phyloP scores from a whole-genome alignment of 2,113 vertebrate genomes.

The Tichodroma muraria region DNA sequence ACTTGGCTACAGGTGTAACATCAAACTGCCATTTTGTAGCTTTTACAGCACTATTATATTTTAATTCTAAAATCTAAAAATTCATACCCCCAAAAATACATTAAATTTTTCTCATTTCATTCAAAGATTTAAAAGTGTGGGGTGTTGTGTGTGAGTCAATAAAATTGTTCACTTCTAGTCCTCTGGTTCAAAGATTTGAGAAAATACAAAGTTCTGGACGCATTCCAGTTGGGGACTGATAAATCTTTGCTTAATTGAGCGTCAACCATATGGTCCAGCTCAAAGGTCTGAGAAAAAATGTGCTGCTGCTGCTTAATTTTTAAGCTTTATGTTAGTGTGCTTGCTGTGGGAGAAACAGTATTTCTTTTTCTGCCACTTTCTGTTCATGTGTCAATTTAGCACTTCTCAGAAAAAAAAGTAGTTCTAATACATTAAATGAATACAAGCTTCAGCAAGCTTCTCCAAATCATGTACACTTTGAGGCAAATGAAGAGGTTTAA shows the following conservation, averaged over 20 bases:
- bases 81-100: neutral
- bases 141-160: neutral
- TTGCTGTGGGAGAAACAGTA: neutral
- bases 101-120: neutral
- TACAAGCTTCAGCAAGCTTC: neutral
- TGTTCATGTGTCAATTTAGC: neutral
- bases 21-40: neutral
- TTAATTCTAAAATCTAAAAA: neutral
- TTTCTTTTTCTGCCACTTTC: constrained; percentile 9
- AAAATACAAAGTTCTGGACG: neutral
- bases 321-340: neutral
- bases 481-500: neutral
- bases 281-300: constrained; percentile 38
- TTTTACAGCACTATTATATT: neutral
- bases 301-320: neutral
- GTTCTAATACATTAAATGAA: neutral
- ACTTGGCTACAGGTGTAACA: neutral
- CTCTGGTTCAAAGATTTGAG: neutral
- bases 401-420: neutral
- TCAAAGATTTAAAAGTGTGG: neutral
- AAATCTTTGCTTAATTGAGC: constrained; percentile 28
- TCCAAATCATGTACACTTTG: neutral
- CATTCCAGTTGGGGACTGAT: neutral
- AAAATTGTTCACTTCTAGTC: neutral
- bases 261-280: constrained; percentile 23